Conservation (phyloP, 2,888 invertebrate genomes). For the Hecatera dysodea region DNA sequence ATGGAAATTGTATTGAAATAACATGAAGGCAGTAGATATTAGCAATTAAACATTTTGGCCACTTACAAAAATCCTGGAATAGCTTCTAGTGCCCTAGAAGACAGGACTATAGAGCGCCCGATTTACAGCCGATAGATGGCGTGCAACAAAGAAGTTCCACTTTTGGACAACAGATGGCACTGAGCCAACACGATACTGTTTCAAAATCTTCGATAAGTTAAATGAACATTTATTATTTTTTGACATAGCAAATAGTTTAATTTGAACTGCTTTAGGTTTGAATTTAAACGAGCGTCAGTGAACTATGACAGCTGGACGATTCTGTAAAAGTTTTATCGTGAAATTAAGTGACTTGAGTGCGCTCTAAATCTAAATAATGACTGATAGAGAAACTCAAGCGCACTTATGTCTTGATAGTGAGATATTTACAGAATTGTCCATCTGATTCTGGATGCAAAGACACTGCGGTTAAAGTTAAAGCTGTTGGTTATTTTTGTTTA, state of each 20-base stretch:
- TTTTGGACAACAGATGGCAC: constrained; percentile 27
- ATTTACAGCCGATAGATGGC: neutral
- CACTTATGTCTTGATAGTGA: neutral
- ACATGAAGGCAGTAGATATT: neutral
- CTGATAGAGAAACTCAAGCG: too few relatives aligned
- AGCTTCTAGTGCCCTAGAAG: neutral
- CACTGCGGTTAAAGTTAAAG: neutral
- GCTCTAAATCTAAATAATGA: neutral
- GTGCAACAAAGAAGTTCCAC: neutral
- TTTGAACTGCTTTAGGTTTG: neutral
- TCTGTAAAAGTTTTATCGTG: neutral
- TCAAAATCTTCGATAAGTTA: neutral
- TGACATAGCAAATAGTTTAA: neutral
- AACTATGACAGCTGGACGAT: too few relatives aligned
- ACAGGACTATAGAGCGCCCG: neutral
- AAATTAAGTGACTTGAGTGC: neutral
- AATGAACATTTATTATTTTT: neutral
- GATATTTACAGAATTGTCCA: neutral
- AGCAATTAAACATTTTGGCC: neutral
- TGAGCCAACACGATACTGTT: neutral
- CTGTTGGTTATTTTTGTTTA: neutral
- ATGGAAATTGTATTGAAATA: neutral
- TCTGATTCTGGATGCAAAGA: neutral
- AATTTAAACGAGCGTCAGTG: neutral
- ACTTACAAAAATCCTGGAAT: neutral